phyloP scores from a whole-genome alignment of 2,888 invertebrate species.

The Hirtodrosophila trivittata region DNA sequence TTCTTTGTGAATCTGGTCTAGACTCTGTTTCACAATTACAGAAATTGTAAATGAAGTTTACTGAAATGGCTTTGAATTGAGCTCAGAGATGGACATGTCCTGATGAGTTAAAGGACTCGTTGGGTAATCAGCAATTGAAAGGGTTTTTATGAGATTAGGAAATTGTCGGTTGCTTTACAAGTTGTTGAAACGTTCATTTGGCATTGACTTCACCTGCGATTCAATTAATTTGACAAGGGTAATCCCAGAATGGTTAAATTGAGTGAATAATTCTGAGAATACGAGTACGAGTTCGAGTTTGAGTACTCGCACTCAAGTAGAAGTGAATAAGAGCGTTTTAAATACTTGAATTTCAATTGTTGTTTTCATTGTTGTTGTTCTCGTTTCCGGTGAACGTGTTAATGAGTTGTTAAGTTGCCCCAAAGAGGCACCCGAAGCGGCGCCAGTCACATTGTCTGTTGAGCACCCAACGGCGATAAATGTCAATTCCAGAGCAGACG shows the following conservation, averaged over 20 bases:
- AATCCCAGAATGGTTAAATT: constrained; percentile 19
- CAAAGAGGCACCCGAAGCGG: constrained; percentile 47
- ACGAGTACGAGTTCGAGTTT: too few relatives aligned
- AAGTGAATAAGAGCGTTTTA: constrained; percentile 59
- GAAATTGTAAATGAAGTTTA: too few relatives aligned
- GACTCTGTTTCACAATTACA: too few relatives aligned
- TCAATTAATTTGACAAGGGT: constrained; percentile 64
- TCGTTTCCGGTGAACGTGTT: constrained; percentile 57
- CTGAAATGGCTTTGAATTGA: neutral
- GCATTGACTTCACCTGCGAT: constrained; percentile 23
- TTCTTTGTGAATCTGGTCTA: too few relatives aligned
- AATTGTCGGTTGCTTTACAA: neutral
- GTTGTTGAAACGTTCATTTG: constrained; percentile 3
- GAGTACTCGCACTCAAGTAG: neutral
- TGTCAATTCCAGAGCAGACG: constrained; percentile 65
- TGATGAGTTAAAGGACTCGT: constrained; percentile 4
- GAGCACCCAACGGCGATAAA: constrained; percentile 66
- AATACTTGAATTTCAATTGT: constrained; percentile 42
- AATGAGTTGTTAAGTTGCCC: constrained; percentile 73
- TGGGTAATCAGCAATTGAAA: constrained; percentile 9
- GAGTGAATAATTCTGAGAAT: constrained; percentile 40
- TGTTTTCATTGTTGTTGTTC: constrained; percentile 25
- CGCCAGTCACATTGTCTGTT: constrained; percentile 31
- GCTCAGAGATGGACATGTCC: neutral
- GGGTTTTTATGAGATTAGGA: neutral